Evolutionary conservation across 2,888 invertebrate genomes (phyloP).

Genomic region (Eupsilia transversa): DNA sequence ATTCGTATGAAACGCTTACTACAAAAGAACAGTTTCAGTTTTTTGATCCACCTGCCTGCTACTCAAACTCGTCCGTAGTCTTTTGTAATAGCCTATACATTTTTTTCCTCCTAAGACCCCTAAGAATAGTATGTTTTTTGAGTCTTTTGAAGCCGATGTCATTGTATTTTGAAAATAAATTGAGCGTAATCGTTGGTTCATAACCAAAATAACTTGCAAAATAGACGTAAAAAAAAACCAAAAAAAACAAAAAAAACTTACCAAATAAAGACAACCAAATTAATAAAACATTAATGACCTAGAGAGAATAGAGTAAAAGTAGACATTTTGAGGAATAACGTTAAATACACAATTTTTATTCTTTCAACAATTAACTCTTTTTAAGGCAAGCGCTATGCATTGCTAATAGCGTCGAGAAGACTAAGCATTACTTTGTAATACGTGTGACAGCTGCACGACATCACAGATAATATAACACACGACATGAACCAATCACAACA

Average conservation of each 20-base stretch:
- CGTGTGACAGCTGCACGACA: slow-evolving; percentile 26
- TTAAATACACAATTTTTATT: neutral
- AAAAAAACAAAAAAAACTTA: neutral
- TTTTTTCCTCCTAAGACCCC: neutral
- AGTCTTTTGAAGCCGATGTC: neutral
- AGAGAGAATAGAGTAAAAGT: neutral
- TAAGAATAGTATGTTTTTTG: neutral
- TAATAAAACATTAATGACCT: neutral
- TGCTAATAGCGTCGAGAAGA: neutral
- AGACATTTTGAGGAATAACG: neutral
- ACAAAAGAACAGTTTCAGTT: too few species aligned
- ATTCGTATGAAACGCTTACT: too few species aligned
- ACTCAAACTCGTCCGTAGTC: neutral
- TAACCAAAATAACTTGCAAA: neutral
- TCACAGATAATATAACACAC: too few species aligned
- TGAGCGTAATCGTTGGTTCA: neutral
- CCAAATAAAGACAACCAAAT: neutral
- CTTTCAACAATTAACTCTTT: neutral
- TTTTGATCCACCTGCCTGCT: neutral
- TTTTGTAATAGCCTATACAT: neutral
- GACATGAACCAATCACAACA: slow-evolving; percentile 29
- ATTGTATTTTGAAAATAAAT: neutral
- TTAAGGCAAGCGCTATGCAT: neutral
- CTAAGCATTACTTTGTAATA: neutral
- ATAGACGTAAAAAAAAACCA: neutral